Evolutionary conservation across 2,797 vertebrate species (phyloP), one percentile per base, ranked within the genome.

Genomic region (Brotula barbata): DNA sequence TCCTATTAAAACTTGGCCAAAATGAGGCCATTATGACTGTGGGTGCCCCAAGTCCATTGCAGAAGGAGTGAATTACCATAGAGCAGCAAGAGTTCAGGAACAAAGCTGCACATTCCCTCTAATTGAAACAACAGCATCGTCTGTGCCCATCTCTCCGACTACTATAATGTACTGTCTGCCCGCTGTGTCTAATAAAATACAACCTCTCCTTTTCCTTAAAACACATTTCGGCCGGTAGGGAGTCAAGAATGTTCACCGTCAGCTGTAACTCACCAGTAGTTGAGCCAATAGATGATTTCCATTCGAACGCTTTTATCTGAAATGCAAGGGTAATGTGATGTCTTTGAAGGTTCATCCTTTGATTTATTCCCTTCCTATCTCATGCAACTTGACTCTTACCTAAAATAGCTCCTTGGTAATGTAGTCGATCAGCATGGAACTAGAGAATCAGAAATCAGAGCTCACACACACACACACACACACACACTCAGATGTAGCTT

Each of bases 41-140:
- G 53, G 78, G 68, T 81, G 77, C 69, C 69, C 67, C 61, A 44
- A 78, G 73, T 83, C 75, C 73, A 84, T 89, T 87, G 76, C 80
- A 79, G 71, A 70, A 54, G 73, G 86, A 77, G 57, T 74, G 78
- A 85, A 89, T 89, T 83, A 82, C 79, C 73, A 70, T 69, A 55
- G 77, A 78, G 73, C 48, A 73, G 69, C 75, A 75, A 59, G 80
- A 80, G 80, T 84, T 87, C 78, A 84, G 73, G 64, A 86, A 77
- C 75, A 87, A 84, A 80, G 82, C 80, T 75, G 76, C 76, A 75
- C 84, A 87, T 87, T 81, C 86, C 78, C 74, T 78, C 71, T 87
- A 85, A 88, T 88, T 89, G 85, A 89, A 86, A 84, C 56, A 68
- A 79, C 58, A 77, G 73, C 73, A 62, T 64, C 69, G 70, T 86